A percentile compares a stretch with the other conserved stretches of the same genome.
Evolutionary conservation across 2,888 invertebrate species (phyloP).

Genomic region (Abrostola triplasia): DNA sequence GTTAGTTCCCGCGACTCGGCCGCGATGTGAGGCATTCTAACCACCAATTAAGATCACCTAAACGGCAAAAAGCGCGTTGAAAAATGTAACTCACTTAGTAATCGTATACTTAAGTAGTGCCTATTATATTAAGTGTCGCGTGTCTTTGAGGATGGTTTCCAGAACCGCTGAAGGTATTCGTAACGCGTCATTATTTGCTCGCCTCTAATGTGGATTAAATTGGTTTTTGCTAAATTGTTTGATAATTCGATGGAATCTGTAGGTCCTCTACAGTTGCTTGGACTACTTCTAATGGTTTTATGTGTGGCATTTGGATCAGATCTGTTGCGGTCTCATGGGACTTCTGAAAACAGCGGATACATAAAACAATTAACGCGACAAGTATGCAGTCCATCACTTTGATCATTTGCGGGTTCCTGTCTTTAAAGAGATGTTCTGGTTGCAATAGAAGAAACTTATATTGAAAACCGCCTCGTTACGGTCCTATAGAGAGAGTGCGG

Average conservation of each 20-base stretch:
- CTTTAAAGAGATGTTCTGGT: too few species aligned
- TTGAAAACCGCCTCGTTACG: too few species aligned
- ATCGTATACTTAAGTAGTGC: constrained; percentile 49
- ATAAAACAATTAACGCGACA: too few species aligned
- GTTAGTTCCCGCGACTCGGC: constrained; percentile 57
- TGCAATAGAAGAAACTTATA: too few species aligned
- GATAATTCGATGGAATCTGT: constrained; percentile 42
- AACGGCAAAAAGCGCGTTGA: constrained; percentile 51
- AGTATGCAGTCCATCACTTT: too few species aligned
- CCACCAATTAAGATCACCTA: constrained; percentile 50
- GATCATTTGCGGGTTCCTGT: too few species aligned
- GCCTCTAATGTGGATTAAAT: constrained; percentile 39
- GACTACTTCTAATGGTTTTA: background rate
- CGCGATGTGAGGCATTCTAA: constrained; percentile 46
- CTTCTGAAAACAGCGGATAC: too few species aligned
- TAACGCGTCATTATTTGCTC: constrained; percentile 21
- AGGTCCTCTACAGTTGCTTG: constrained; percentile 27
- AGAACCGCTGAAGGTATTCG: constrained; percentile 46
- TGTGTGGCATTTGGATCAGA: too few species aligned
- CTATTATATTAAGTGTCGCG: constrained; percentile 57
- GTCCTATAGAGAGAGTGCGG: too few species aligned
- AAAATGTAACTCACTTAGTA: constrained; percentile 49
- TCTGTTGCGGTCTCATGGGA: too few species aligned
- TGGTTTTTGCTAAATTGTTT: constrained; percentile 46
- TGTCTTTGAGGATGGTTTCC: constrained; percentile 49